A percentile compares a stretch with the other conserved stretches of the same genome.
phyloP scores from a whole-genome alignment of 2,113 vertebrate species.

The Oreotrochilus melanogaster region DNA sequence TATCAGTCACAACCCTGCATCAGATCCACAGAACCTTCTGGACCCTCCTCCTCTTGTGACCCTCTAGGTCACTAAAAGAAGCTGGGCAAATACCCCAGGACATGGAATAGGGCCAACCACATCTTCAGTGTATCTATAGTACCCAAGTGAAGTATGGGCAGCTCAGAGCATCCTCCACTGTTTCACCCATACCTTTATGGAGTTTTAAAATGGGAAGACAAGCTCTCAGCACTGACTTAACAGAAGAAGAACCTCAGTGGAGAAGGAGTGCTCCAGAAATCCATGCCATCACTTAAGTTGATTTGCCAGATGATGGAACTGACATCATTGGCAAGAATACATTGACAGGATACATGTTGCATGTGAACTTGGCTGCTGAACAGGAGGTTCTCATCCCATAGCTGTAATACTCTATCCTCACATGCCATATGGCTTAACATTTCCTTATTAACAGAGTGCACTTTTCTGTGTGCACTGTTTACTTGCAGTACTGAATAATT shows the following conservation, averaged over 20 bases:
- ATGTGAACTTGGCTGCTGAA: neutral
- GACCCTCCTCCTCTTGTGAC: neutral
- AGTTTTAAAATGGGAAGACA: neutral
- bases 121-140: neutral
- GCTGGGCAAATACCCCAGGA: neutral
- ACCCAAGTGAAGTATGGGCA: neutral
- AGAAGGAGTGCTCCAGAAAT: neutral
- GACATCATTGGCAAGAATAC: neutral
- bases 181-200: neutral
- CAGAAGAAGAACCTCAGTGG: neutral
- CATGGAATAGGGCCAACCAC: neutral
- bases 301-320: neutral
- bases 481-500: neutral
- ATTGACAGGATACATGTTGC: fast-evolving
- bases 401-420: neutral
- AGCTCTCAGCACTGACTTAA: neutral
- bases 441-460: neutral
- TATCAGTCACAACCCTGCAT: too few species aligned
- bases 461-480: neutral
- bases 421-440: slow-evolving; percentile 11
- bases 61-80: neutral
- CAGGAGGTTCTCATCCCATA: neutral
- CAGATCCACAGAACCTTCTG: neutral
- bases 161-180: neutral
- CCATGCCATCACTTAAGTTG: neutral